These are phyloP conservation scores for Leptonema lineaticorne DNA, from an alignment of 1,140 invertebrate genomes.

Conservation along the genomic window DNA sequence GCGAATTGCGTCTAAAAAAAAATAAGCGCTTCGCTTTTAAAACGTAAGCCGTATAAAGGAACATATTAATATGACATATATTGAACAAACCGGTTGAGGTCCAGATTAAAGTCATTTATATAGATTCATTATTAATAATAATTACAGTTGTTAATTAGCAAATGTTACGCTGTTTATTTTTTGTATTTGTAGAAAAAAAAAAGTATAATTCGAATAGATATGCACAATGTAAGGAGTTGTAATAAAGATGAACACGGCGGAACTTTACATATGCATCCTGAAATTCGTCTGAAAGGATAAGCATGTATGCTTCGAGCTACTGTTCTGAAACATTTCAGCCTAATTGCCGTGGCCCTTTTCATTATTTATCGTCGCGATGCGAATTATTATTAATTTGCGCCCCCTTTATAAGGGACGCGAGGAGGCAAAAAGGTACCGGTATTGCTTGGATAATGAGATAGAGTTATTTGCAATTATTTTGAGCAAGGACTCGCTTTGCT, in stretches of 20 bases:
- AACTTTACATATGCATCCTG: constrained; percentile 26
- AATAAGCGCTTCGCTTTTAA: no score
- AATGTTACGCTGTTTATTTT: no score
- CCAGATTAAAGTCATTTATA: no score
- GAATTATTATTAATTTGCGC: no score
- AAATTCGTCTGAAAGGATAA: constrained; percentile 28
- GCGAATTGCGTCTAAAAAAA: no score
- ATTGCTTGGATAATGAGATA: constrained; percentile 4
- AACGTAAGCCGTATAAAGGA: no score
- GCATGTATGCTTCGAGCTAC: constrained; percentile 24
- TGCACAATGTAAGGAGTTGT: neutral
- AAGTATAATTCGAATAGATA: neutral
- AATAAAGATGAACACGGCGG: constrained; percentile 28
- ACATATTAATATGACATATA: no score
- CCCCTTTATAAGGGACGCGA: neutral
- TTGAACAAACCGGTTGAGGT: no score
- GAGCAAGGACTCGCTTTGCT: neutral
- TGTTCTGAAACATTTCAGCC: constrained; percentile 15
- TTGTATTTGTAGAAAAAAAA: neutral
- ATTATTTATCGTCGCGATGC: constrained; percentile 16
- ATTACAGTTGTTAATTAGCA: no score
- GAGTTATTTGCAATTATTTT: constrained; percentile 1
- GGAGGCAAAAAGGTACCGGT: neutral
- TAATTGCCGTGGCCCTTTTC: constrained; percentile 3
- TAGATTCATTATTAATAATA: no score